A percentile compares a stretch with the other conserved stretches of the same genome.
These are phyloP conservation scores for Phalacrocorax brasilianus DNA, from an alignment of 2,113 vertebrate species.

Conservation along the genomic window DNA sequence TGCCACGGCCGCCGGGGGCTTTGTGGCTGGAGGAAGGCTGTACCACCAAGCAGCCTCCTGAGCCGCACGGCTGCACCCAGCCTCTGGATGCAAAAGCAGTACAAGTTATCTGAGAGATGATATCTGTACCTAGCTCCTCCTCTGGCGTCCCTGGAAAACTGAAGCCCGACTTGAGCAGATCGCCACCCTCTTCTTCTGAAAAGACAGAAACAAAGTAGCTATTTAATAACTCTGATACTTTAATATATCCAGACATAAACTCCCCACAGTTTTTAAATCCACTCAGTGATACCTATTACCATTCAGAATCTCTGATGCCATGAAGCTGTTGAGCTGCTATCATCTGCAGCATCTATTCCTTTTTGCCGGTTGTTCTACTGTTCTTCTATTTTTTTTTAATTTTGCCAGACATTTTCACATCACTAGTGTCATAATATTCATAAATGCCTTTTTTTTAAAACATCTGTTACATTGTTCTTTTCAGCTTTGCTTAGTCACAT, in stretches of 20 bases:
- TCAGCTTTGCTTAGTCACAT: not conserved
- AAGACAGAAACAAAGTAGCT: constrained; percentile 73
- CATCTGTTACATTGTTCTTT: not conserved
- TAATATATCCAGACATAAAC: not conserved
- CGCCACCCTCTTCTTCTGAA: constrained; percentile 81
- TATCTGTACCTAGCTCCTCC: constrained; percentile 77
- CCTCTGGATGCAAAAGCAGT: not conserved
- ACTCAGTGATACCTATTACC: not conserved
- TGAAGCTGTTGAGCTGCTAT: not conserved
- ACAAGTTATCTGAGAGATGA: not conserved
- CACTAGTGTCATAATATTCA: not conserved
- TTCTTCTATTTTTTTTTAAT: not conserved
- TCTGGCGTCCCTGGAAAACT: constrained; percentile 78
- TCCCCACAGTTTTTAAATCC: not conserved
- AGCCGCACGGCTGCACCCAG: not conserved
- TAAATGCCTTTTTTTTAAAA: not conserved
- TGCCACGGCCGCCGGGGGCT: not conserved
- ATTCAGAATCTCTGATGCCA: not conserved
- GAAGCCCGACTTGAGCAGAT: constrained; percentile 78
- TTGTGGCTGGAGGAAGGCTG: not conserved
- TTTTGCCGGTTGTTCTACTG: not conserved
- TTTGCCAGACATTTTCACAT: not conserved
- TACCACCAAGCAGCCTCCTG: not conserved
- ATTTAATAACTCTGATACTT: constrained; percentile 36
- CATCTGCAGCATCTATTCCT: not conserved